These are phyloP conservation scores for Hydractinia echinata DNA, from an alignment of 30 jellyfish, hydroid and myxozoan genomes.

Conservation along the genomic window DNA sequence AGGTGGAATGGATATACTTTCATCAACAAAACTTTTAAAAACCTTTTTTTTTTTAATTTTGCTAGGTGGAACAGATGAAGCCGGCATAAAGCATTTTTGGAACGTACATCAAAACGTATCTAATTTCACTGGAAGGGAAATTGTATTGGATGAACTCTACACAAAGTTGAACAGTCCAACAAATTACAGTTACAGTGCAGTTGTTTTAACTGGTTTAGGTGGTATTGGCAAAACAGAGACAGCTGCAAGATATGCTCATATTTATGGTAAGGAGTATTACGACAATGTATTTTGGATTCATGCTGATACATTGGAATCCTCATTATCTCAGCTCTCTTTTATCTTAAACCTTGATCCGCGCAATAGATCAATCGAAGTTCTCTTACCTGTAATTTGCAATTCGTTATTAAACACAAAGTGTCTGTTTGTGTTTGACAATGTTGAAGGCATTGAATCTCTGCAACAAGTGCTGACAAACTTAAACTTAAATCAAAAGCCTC, in stretches of 20 bases:
- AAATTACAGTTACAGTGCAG: not conserved
- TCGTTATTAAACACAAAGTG: constrained; percentile 1
- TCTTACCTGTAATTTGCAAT: constrained; percentile 8
- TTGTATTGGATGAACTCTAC: too few species aligned
- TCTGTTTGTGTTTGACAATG: constrained; percentile 50
- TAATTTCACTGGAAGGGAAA: constrained; percentile 4
- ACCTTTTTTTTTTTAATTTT: too few species aligned
- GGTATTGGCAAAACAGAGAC: constrained; percentile 55
- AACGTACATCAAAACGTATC: not conserved
- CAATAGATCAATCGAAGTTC: not conserved
- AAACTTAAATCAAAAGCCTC: constrained; percentile 26
- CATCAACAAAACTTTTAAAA: too few species aligned
- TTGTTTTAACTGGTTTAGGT: constrained; percentile 35
- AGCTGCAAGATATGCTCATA: constrained; percentile 40
- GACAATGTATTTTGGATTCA: constrained; percentile 45
- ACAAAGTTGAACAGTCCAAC: not conserved
- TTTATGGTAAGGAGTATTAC: constrained; percentile 23
- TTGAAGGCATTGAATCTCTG: constrained; percentile 29
- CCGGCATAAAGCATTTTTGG: too few species aligned
- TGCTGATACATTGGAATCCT: constrained; percentile 38
- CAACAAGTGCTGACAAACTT: constrained; percentile 21
- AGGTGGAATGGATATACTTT: too few species aligned
- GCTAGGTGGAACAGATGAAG: too few species aligned
- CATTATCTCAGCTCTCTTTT: constrained; percentile 33
- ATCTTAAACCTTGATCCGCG: constrained; percentile 24